Evolutionary conservation across 2,113 vertebrate species (phyloP).

Genomic region (Terrapene triunguis): DNA sequence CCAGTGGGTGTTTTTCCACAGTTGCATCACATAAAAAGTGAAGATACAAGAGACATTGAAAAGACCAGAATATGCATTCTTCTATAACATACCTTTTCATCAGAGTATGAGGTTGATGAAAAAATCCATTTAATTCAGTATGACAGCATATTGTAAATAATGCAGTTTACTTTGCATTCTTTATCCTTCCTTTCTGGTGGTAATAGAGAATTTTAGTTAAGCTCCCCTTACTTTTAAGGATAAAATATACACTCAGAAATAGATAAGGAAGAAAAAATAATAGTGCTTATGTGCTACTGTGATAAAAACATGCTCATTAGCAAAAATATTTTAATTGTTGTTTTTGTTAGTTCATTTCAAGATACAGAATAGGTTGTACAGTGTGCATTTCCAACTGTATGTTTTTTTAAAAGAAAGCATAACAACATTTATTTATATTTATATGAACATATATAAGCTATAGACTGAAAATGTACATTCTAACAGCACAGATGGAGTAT

Average conservation of each 20-base stretch:
- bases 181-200: conserved; percentile 6
- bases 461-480: conserved; percentile 68
- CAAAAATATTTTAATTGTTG: neutral
- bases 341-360: rapidly evolving
- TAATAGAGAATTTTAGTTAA: neutral
- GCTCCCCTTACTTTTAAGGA: neutral
- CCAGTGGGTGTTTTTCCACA: conserved; percentile 52
- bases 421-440: neutral
- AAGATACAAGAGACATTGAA: conserved; percentile 65
- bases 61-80: conserved; percentile 44
- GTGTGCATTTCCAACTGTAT: rapidly evolving
- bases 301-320: neutral
- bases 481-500: conserved; percentile 80
- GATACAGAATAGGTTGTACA: neutral
- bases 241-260: neutral
- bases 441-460: conserved; percentile 13
- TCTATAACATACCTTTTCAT: conserved; percentile 46
- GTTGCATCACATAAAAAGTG: conserved; percentile 55
- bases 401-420: neutral
- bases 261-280: neutral
- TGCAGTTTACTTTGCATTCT: neutral
- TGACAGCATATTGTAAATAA: neutral
- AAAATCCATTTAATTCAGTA: conserved; percentile 35
- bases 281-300: neutral
- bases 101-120: neutral